Evolutionary conservation across 2,113 vertebrate genomes (phyloP).

Genomic region (Ptilorrhoa leucosticta): DNA sequence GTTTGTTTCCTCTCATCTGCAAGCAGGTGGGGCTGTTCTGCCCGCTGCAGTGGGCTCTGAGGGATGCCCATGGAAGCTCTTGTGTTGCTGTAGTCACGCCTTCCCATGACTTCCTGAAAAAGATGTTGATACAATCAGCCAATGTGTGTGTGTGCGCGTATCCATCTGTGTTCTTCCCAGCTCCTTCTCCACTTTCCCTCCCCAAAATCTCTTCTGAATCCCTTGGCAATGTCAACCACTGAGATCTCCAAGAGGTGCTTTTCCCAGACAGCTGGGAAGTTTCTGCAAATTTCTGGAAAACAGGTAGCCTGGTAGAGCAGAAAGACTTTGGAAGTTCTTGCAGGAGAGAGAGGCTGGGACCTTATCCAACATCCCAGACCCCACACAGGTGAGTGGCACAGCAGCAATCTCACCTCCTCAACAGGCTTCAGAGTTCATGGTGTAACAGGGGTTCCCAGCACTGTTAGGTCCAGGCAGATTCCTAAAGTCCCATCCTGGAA

Average conservation of each 20-base stretch:
- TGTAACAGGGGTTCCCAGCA: not conserved
- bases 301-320: not conserved
- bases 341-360: not conserved
- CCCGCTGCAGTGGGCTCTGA: not conserved
- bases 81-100: not conserved
- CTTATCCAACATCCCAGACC: not conserved
- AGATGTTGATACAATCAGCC: not conserved
- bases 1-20: not conserved
- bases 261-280: not conserved
- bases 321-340: not conserved
- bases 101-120: not conserved
- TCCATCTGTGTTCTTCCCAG: not conserved
- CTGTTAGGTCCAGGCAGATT: not conserved
- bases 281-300: not conserved
- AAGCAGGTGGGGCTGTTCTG: not conserved
- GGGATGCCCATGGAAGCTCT: not conserved
- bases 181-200: not conserved
- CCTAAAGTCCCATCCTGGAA: not conserved
- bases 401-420: not conserved
- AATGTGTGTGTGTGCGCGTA: accelerated
- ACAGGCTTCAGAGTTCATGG: not conserved
- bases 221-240: not conserved
- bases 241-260: not conserved
- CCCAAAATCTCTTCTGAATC: not conserved
- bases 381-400: not conserved